Conservation (phyloP, 2,888 invertebrate genomes). For the Amphipoea lucens region DNA sequence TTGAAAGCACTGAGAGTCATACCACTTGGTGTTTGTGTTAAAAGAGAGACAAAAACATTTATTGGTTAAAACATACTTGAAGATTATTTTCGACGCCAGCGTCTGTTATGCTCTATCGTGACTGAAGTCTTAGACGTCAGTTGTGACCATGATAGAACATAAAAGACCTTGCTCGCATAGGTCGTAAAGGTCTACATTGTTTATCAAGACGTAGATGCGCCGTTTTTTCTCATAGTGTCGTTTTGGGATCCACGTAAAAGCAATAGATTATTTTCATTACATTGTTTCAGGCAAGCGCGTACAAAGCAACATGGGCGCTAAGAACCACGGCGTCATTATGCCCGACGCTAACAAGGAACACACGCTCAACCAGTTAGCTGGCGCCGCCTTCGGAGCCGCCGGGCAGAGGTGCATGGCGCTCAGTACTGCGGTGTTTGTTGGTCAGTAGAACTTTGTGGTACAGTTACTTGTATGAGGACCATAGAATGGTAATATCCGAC, state of each 20-base stretch:
- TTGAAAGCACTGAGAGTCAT: neutral
- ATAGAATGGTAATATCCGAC: too few relatives aligned
- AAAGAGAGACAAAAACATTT: too few relatives aligned
- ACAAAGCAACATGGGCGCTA: slow-evolving; percentile 99
- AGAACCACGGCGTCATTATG: slow-evolving; percentile 99
- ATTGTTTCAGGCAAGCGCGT: slow-evolving; percentile 93
- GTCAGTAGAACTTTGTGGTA: slow-evolving; percentile 75
- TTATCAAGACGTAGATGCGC: neutral
- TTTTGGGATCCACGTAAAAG: neutral
- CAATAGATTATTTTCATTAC: neutral
- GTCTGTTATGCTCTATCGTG: too few relatives aligned
- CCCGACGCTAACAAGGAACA: slow-evolving; percentile 99
- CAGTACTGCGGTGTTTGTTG: slow-evolving; percentile 97
- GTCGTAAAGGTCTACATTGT: too few relatives aligned
- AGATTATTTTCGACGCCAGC: neutral
- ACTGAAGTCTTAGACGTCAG: too few relatives aligned
- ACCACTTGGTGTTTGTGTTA: neutral
- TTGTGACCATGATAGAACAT: too few relatives aligned
- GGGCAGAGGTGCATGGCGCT: slow-evolving; percentile 99
- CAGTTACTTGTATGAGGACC: neutral
- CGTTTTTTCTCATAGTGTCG: neutral
- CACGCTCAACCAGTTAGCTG: slow-evolving; percentile 96
- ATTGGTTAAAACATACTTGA: neutral
- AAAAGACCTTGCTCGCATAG: neutral
- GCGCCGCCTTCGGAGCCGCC: slow-evolving; percentile 99